phyloP scores from a whole-genome alignment of 2,797 vertebrate genomes.

The Tapera naevia region DNA sequence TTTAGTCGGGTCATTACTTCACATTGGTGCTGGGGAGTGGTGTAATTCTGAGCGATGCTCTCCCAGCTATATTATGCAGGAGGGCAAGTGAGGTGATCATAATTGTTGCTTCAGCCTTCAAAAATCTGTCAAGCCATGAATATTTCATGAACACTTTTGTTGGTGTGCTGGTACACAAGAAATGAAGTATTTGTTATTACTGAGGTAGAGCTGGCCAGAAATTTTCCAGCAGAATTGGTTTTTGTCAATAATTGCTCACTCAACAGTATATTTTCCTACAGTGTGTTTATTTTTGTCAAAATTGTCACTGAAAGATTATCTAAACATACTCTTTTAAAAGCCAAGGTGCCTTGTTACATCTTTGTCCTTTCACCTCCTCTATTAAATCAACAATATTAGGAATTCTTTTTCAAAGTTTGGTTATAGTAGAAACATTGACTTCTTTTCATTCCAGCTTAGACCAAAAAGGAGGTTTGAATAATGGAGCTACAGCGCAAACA shows the following conservation, averaged over 20 bases:
- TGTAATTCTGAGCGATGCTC: not conserved
- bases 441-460: not conserved
- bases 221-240: not conserved
- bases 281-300: not conserved
- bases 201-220: not conserved
- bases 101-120: constrained; percentile 20
- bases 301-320: not conserved
- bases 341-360: not conserved
- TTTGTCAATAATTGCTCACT: constrained; percentile 40
- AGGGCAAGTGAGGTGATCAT: not conserved
- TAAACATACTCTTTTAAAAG: not conserved
- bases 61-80: not conserved
- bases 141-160: constrained; percentile 1
- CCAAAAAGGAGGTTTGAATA: not conserved
- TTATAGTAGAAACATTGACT: not conserved
- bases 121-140: not conserved
- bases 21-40: fast-evolving
- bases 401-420: not conserved
- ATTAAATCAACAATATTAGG: not conserved
- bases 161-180: not conserved
- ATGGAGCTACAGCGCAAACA: not conserved
- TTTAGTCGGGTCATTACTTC: not conserved
- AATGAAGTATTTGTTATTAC: not conserved
- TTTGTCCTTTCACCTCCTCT: not conserved
- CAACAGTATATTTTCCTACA: not conserved